Base-by-base conservation (phyloP, 2,113 vertebrate genomes). In the Anseranas semipalmata region DNA sequence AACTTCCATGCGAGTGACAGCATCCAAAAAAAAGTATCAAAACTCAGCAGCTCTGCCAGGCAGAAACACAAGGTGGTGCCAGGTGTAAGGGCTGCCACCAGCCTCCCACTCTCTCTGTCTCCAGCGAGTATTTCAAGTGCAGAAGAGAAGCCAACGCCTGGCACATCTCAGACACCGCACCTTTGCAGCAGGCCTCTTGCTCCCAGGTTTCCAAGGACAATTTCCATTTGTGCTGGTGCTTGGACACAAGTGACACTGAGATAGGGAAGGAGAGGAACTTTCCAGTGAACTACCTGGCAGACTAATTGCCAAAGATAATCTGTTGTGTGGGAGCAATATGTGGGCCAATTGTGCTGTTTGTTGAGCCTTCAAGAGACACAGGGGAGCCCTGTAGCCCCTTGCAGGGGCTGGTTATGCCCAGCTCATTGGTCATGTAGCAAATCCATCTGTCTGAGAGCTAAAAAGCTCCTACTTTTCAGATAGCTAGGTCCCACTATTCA, bases 81-180 rank as follows among this genome's bases (percentile, higher is more conserved):
- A 62, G 48, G 45, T 30, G 7, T 41, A 45, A 81, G 65, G 77
- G 45, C 83, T 90, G 84, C 68, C 80, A 86, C 28, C 65, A 71
- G 67, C 85, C 63, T 59, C 16, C 6, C 60, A 53, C 71, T 48
- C 41, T 20, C 45, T 3, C 50, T 52, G 22, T 43, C 89, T 71
- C 25, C 84, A 81, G 19, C 0, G 5, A 85, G 9, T 5, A 41
- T 37, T 86, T 71, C 75, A 77, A 68, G 20, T 0, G 2, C 27
- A 84, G 6, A 87, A 48, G 12, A 71, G n/a, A 63, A 65, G 21
- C 17, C 39, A 60, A 62, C 67, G 12, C 20, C 35, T 59, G 39
- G 71, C 22, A 60, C 2, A 2, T 12, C 35, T 41, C 2, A 0
- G 12, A 27, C 22, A 16, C 2, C 27, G 33, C 56, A 89, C 13